Evolutionary conservation across 2,113 vertebrate genomes (phyloP).

Genomic region (Megaceryle torquata): DNA sequence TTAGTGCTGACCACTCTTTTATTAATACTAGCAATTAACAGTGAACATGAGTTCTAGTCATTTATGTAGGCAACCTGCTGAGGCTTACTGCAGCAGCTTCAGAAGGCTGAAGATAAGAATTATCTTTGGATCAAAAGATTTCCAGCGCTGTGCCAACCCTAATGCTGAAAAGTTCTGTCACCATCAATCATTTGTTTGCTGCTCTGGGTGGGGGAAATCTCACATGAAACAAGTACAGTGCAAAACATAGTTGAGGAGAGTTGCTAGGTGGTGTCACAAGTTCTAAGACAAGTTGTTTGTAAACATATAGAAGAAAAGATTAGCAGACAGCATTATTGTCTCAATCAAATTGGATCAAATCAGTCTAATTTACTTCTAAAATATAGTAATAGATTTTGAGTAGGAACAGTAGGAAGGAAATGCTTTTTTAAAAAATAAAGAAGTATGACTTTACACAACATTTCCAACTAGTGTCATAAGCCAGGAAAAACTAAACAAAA

Average conservation of each 20-base stretch:
- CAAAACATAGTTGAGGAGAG: not conserved
- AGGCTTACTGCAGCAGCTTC: not conserved
- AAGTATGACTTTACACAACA: not conserved
- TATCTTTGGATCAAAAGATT: not conserved
- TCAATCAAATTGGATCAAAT: too few relatives aligned
- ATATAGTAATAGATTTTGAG: too few relatives aligned
- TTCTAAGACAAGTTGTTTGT: not conserved
- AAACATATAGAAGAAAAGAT: not conserved
- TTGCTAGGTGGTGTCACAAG: not conserved
- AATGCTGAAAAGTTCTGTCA: not conserved
- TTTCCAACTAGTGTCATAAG: not conserved
- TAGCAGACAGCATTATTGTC: too few relatives aligned
- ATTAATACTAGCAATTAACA: not conserved
- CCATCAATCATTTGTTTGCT: not conserved
- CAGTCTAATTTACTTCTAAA: too few relatives aligned
- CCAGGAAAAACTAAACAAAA: not conserved
- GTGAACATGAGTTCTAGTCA: not conserved
- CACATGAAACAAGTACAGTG: not conserved
- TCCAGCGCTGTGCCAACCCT: not conserved
- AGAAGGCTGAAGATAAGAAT: not conserved
- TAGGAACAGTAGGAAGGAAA: not conserved
- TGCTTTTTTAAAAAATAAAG: not conserved
- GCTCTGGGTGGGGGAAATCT: not conserved
- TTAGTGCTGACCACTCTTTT: not conserved
- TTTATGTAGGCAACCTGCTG: not conserved